Base-by-base conservation (phyloP, 2,888 invertebrate species). In the Cosmia pyralina region DNA sequence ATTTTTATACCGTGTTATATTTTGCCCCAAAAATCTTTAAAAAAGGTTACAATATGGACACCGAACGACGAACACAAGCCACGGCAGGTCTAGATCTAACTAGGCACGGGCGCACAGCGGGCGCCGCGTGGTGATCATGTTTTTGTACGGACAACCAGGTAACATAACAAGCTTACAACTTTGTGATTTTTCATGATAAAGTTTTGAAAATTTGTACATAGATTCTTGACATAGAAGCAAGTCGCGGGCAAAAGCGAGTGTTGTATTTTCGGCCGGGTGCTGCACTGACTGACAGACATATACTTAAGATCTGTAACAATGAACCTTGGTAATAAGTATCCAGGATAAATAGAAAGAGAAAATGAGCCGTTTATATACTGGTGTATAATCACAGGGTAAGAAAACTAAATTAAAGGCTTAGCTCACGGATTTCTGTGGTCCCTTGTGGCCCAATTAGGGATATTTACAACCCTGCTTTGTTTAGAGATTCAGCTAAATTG, bases 391-490 rank as follows among this genome's bases (percentile, higher is more conserved):
- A 34, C 59, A 5, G 38, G 19, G 44, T 58, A 34, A 17, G 34
- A 7, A 50, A 46, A 19, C 57, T 62, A 65, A 79, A 69, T 83
- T 64, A 73, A 79, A 63, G 79, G 73, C 52, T 79, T 72, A 69
- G 22, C 41, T 38, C 15, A 19, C 53, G 28, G 74, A 59, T 63
- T 55, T 66, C 64, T 64, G 44, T 38, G 57, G 63, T 67, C 46
- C 80, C 69, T 69, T 63, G 68, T 52, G 65, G 59, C 34, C 28
- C 6, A 74, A 80, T 74, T 74, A 75, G 46, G 53, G 8, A 41
- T 81, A 75, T 80, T 83, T 74, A 74, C 50, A 64, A 15, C 48
- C 7, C 44, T 44, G 48, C 38, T 58, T 73, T 70, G 58, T 68
- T 67, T 48, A 48, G 38, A 57, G 59, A 53, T 60, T 64, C 34